Evolutionary conservation across 2,888 invertebrate species (phyloP).

Genomic region (Leptopilina drosophilae): DNA sequence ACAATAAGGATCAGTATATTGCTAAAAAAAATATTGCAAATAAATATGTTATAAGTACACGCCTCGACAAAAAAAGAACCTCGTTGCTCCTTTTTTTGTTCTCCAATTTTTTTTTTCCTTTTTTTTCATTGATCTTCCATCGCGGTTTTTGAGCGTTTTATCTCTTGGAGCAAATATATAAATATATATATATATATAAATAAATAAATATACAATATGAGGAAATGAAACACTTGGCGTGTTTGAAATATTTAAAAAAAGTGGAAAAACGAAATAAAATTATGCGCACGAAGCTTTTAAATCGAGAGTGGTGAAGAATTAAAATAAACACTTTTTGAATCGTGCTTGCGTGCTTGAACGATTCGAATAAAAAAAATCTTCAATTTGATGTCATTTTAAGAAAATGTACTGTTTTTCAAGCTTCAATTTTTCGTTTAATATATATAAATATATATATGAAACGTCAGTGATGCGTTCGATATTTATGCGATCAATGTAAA

Average conservation of each 20-base stretch:
- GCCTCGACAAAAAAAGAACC: constrained; percentile 32
- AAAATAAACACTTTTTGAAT: background rate
- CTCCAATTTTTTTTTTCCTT: too few relatives aligned
- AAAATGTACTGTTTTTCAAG: constrained; percentile 32
- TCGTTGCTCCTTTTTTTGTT: constrained; percentile 35
- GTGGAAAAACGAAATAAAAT: constrained; percentile 6
- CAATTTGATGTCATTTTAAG: constrained; percentile 34
- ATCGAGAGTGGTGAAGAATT: background rate
- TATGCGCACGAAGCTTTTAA: constrained; percentile 1
- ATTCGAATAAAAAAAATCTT: constrained; percentile 5
- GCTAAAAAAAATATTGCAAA: constrained; percentile 56
- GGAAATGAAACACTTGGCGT: background rate
- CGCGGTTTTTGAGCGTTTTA: constrained; percentile 12
- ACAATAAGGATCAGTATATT: constrained; percentile 69
- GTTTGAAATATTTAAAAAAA: background rate
- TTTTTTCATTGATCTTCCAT: constrained; percentile 37
- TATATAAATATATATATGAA: background rate
- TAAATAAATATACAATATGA: background rate
- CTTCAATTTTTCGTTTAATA: constrained; percentile 25
- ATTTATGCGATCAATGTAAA: constrained; percentile 39
- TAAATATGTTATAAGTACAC: constrained; percentile 52
- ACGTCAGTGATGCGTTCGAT: constrained; percentile 37
- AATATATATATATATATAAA: too few relatives aligned
- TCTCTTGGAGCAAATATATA: background rate
- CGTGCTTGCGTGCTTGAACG: constrained; percentile 19